Conservation (phyloP, 2,113 vertebrate species). For the Progne subis region DNA sequence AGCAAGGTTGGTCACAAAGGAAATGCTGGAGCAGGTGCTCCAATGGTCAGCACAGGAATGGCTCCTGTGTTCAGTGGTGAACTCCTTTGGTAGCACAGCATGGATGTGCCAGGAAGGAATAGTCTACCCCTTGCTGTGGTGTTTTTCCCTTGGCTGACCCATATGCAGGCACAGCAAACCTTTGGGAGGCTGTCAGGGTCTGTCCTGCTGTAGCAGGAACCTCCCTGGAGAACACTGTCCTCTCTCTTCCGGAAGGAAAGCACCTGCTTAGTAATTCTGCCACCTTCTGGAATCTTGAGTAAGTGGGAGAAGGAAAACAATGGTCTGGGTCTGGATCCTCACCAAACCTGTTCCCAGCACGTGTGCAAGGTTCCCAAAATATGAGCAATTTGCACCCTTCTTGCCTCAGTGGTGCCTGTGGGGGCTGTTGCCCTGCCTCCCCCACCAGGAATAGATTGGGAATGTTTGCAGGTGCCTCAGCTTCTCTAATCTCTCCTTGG, state of each 20-base stretch:
- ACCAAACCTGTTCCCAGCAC: background rate
- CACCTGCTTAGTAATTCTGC: background rate
- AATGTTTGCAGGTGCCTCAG: background rate
- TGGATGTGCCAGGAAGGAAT: background rate
- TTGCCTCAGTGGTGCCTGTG: accelerated
- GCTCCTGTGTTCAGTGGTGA: background rate
- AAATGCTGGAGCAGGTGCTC: background rate
- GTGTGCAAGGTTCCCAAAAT: background rate
- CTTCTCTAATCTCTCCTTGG: background rate
- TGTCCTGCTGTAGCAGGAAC: background rate
- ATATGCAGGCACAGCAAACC: background rate
- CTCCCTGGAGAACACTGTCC: background rate
- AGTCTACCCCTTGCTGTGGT: background rate
- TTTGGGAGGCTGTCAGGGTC: background rate
- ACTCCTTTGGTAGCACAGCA: background rate
- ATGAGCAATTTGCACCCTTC: accelerated
- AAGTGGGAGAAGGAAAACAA: background rate
- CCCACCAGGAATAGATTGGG: background rate
- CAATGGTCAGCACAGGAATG: background rate
- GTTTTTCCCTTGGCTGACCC: background rate
- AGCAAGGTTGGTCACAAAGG: background rate
- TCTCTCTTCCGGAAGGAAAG: background rate
- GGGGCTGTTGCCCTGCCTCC: background rate
- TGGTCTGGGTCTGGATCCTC: background rate
- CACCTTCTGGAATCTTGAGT: background rate